phyloP scores from a whole-genome alignment of 2,888 invertebrate genomes.

The Dolichopus griseipennis region DNA sequence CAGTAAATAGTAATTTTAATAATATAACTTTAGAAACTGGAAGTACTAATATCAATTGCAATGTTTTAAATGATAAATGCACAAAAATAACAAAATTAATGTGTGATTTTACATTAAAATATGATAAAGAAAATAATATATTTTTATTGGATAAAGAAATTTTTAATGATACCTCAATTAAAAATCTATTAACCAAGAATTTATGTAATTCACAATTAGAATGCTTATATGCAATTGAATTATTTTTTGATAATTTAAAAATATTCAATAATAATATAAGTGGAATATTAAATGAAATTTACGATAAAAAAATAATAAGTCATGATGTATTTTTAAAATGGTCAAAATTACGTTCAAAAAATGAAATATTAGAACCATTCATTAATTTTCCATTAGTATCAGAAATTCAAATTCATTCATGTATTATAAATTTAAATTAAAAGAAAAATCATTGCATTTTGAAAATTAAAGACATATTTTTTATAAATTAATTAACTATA shows the following conservation, averaged over 20 bases:
- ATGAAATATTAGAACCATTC: neutral
- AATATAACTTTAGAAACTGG: too few species aligned
- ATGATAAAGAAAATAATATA: slow-evolving; percentile 12
- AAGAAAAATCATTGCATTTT: neutral
- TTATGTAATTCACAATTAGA: slow-evolving; percentile 52
- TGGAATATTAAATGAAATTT: neutral
- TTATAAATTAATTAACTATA: too few species aligned
- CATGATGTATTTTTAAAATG: neutral
- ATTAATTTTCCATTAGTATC: neutral
- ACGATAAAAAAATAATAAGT: neutral
- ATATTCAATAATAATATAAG: neutral
- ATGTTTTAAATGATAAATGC: neutral
- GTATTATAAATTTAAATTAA: neutral
- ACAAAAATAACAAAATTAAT: slow-evolving; percentile 50
- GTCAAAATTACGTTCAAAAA: neutral
- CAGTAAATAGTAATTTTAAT: too few species aligned
- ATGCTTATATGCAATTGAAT: slow-evolving; percentile 70
- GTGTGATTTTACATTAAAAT: slow-evolving; percentile 41
- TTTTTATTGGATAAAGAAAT: neutral
- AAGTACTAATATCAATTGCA: neutral
- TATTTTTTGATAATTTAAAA: slow-evolving; percentile 60
- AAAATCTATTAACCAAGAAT: slow-evolving; percentile 10
- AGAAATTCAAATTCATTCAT: neutral
- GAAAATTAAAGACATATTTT: neutral
- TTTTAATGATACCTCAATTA: slow-evolving; percentile 13